Conservation (phyloP, 2,113 vertebrate species). For the Gallinago jamesoni region DNA sequence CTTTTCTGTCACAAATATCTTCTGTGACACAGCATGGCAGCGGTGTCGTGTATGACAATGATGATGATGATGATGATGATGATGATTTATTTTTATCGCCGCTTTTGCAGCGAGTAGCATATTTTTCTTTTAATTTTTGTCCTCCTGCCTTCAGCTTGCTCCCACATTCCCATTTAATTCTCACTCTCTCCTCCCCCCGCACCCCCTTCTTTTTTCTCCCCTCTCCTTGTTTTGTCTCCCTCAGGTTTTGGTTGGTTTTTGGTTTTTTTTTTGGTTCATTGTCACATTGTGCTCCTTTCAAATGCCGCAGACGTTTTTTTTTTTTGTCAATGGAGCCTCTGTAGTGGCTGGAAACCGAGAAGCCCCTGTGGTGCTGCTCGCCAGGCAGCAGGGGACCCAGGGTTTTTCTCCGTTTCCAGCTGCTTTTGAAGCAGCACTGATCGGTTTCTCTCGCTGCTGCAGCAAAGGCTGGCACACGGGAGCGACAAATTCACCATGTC, state of each 20-base stretch:
- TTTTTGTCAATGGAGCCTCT: slow-evolving; percentile 65
- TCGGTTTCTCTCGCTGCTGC: slow-evolving; percentile 52
- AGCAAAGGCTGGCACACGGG: slow-evolving; percentile 59
- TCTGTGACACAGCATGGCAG: not conserved
- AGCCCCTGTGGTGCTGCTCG: slow-evolving; percentile 50
- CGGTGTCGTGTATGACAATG: not conserved
- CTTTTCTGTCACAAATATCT: not conserved
- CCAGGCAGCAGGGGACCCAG: slow-evolving; percentile 52
- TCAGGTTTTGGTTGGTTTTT: not conserved
- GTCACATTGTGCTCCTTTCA: slow-evolving; percentile 57
- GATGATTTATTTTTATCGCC: not conserved
- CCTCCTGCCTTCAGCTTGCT: not conserved
- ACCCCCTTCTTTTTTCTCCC: not conserved
- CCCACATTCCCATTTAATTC: not conserved
- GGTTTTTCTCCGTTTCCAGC: slow-evolving; percentile 66
- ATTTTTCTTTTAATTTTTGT: slow-evolving; percentile 1
- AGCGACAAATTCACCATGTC: slow-evolving; percentile 66
- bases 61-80: too few relatives aligned
- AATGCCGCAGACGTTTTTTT: not conserved
- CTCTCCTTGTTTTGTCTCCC: slow-evolving; percentile 20
- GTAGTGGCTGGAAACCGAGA: slow-evolving; percentile 59
- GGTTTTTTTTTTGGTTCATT: not conserved
- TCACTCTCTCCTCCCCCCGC: not conserved
- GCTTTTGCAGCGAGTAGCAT: not conserved
- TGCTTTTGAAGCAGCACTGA: slow-evolving; percentile 61